phyloP scores from a whole-genome alignment of 2,113 vertebrate species.

The Mionectes macconnelli region DNA sequence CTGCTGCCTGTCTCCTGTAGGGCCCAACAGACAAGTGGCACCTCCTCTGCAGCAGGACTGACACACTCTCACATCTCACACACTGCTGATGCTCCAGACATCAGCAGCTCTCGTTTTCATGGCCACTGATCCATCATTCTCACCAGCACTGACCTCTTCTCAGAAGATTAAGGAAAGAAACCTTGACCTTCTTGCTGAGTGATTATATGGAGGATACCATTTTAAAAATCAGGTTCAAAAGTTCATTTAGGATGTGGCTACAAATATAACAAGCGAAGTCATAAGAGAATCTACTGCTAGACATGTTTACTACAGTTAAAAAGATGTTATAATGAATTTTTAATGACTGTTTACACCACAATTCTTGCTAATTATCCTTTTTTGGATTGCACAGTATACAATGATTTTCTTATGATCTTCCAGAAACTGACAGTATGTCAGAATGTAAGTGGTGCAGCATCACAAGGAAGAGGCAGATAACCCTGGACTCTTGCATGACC shows the following conservation, averaged over 20 bases:
- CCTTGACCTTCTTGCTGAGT: neutral
- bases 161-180: neutral
- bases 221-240: slow-evolving; percentile 40
- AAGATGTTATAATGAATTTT: slow-evolving; percentile 65
- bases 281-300: slow-evolving; percentile 44
- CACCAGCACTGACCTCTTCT: neutral
- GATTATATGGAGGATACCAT: neutral
- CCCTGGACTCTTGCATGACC: neutral
- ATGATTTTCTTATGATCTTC: slow-evolving; percentile 49
- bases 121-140: neutral
- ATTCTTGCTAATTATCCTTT: slow-evolving; percentile 61
- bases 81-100: neutral
- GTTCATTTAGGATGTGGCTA: slow-evolving; percentile 32
- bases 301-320: slow-evolving; percentile 67
- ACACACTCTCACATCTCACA: neutral
- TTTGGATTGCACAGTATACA: slow-evolving; percentile 28
- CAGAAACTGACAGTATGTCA: neutral
- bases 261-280: slow-evolving; percentile 9
- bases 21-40: neutral
- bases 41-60: fast-evolving
- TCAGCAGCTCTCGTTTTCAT: neutral
- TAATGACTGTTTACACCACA: slow-evolving; percentile 66
- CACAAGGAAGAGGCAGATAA: neutral
- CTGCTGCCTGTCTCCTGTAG: neutral
- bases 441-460: neutral